A percentile compares a stretch with the other conserved stretches of the same genome.
These are phyloP conservation scores for Balanococcus diminutus DNA, from an alignment of 2,888 invertebrate species.

Conservation along the genomic window DNA sequence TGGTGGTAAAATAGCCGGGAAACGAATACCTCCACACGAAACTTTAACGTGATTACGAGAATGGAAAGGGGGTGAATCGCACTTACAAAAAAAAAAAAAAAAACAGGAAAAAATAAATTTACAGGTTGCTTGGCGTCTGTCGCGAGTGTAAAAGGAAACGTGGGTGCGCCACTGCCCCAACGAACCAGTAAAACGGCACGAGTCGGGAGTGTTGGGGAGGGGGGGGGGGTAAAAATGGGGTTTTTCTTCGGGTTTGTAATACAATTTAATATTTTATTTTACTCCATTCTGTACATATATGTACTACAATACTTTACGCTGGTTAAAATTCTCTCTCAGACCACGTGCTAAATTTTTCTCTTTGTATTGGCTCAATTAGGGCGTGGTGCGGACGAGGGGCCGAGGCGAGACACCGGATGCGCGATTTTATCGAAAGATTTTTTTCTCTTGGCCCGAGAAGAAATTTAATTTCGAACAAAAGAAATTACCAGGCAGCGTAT, in stretches of 20 bases:
- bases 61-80: not conserved
- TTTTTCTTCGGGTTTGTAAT: not conserved
- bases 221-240: not conserved
- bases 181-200: not conserved
- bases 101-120: not conserved
- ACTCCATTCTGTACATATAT: not conserved
- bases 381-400: no score
- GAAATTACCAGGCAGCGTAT: not conserved
- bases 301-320: not conserved
- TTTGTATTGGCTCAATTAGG: not conserved
- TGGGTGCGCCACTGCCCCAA: not conserved
- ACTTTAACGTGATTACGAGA: not conserved
- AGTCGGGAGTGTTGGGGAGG: not conserved
- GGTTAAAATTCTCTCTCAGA: not conserved
- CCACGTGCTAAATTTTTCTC: not conserved
- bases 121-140: not conserved
- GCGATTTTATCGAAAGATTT: not conserved
- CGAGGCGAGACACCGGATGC: not conserved
- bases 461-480: conserved; percentile 18
- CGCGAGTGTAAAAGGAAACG: not conserved
- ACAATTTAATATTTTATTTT: not conserved
- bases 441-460: not conserved
- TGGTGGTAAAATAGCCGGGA: no score
- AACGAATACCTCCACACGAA: not conserved
- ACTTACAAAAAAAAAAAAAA: no score